A percentile compares a stretch with the other conserved stretches of the same genome.
phyloP scores from a whole-genome alignment of 2,113 vertebrate species.

The Helogale parvula region DNA sequence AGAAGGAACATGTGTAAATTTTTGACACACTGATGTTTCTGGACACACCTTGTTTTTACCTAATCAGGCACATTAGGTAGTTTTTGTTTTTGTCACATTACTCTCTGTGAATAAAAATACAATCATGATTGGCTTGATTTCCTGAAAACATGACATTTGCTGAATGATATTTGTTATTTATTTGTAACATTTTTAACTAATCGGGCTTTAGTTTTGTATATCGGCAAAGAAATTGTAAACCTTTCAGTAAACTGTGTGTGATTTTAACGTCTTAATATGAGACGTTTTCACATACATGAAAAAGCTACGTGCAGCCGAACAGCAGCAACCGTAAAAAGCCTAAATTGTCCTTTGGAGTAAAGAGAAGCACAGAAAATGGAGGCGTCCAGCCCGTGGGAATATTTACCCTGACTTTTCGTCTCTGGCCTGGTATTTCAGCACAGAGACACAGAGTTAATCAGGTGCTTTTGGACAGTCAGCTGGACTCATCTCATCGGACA shows the following conservation, averaged over 20 bases:
- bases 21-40: background rate
- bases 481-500: accelerated
- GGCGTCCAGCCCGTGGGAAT: accelerated
- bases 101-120: background rate
- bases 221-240: background rate
- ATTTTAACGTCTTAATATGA: accelerated
- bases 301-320: background rate
- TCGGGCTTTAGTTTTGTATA: background rate
- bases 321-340: background rate
- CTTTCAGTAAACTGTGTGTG: background rate
- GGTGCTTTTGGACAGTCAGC: background rate
- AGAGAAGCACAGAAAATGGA: background rate
- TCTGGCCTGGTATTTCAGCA: background rate
- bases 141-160: background rate
- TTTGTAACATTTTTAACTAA: background rate
- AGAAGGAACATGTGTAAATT: background rate
- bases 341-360: accelerated
- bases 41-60: background rate
- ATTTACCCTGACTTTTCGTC: accelerated
- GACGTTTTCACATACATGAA: accelerated
- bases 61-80: background rate
- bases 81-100: background rate
- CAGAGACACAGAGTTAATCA: background rate
- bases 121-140: background rate
- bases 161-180: background rate